A percentile compares a stretch with the other conserved stretches of the same genome.
phyloP scores from a whole-genome alignment of 2,888 invertebrate species.

The Rhimphoctona megacephalus region DNA sequence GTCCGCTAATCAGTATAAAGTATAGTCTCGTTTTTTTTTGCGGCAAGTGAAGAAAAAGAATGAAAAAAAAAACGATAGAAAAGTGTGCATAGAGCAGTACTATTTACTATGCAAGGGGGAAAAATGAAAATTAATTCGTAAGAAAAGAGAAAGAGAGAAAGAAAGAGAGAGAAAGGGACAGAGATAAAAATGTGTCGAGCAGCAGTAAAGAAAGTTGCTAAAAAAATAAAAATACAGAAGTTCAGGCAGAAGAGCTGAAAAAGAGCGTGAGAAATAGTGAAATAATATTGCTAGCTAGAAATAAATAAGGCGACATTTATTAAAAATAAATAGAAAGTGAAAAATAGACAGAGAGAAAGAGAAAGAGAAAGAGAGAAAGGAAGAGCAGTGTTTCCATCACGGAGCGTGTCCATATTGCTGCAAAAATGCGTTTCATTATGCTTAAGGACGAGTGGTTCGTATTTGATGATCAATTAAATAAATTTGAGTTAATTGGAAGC shows the following conservation, averaged over 20 bases:
- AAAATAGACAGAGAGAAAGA: conserved; percentile 36
- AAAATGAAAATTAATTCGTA: conserved; percentile 45
- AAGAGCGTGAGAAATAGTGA: conserved; percentile 66
- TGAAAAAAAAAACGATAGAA: conserved; percentile 32
- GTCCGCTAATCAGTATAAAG: conserved; percentile 50
- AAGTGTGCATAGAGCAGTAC: conserved; percentile 45
- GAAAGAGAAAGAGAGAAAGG: conserved; percentile 60
- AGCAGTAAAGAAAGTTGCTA: conserved; percentile 58
- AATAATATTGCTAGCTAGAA: conserved; percentile 49
- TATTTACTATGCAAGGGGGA: conserved; percentile 33
- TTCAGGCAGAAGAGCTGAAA: conserved; percentile 61
- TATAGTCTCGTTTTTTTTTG: conserved; percentile 35
- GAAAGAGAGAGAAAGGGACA: conserved; percentile 53
- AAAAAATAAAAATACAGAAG: conserved; percentile 59
- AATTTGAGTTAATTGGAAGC: background rate
- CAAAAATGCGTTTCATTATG: conserved; percentile 74
- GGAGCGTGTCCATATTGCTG: conserved; percentile 73
- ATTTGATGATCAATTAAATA: conserved; percentile 1
- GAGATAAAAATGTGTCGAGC: conserved; percentile 59
- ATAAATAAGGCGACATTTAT: conserved; percentile 34
- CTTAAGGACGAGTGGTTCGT: conserved; percentile 49
- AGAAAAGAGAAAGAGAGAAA: background rate
- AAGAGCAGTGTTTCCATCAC: conserved; percentile 61
- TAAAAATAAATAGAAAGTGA: conserved; percentile 48
- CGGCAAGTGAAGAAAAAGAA: conserved; percentile 57